These are phyloP conservation scores for Malthinus seriepunctatus DNA, from an alignment of 2,888 invertebrate species.

Conservation along the genomic window DNA sequence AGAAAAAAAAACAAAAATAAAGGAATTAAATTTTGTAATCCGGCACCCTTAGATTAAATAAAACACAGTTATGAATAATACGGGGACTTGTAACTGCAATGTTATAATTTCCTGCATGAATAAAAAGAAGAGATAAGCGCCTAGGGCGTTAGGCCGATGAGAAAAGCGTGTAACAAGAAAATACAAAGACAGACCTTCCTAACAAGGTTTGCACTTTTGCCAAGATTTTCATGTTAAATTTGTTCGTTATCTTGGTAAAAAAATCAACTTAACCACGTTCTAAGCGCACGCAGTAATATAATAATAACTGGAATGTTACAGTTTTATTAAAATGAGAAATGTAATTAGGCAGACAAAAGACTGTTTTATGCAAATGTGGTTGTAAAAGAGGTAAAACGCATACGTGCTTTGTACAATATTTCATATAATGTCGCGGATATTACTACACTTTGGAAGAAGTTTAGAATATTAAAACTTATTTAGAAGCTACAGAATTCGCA, in stretches of 20 bases:
- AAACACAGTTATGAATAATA: conserved; percentile 26
- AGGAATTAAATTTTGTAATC: conserved; percentile 29
- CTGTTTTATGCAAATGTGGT: conserved; percentile 20
- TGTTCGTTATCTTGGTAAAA: conserved; percentile 20
- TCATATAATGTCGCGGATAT: neutral
- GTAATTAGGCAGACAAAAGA: conserved; percentile 20
- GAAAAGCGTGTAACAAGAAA: conserved; percentile 26
- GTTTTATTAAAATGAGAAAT: conserved; percentile 21
- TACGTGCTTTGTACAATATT: conserved; percentile 14
- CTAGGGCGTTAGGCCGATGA: conserved; percentile 20
- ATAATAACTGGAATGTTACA: conserved; percentile 12
- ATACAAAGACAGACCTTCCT: conserved; percentile 27
- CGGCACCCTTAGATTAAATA: conserved; percentile 26
- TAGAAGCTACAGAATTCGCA: no score
- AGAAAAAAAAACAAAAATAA: conserved; percentile 13
- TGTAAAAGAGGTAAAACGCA: conserved; percentile 14
- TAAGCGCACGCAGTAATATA: conserved; percentile 17
- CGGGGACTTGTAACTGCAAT: conserved; percentile 27
- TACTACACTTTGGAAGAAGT: neutral
- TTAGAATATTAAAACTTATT: conserved; percentile 2
- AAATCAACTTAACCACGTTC: conserved; percentile 21
- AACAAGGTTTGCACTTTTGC: conserved; percentile 25
- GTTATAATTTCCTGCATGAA: conserved; percentile 29
- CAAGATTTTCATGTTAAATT: conserved; percentile 26
- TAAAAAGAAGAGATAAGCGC: conserved; percentile 28